Percentiles rank a stretch among this genome's conserved stretches.
phyloP scores from a whole-genome alignment of 1,140 invertebrate species.

The Leptopilina clavipes region DNA sequence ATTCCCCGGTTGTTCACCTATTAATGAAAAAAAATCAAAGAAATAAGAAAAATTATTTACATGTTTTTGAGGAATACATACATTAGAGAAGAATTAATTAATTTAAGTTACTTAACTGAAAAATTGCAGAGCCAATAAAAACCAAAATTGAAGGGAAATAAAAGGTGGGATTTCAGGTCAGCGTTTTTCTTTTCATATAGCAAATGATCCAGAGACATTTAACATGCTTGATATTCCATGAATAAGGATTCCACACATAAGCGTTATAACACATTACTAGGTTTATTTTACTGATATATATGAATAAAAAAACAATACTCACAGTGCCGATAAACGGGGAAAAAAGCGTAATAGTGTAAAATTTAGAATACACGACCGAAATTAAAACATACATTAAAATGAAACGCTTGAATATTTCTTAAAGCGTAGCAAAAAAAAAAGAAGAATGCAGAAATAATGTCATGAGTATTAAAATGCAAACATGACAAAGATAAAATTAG shows the following conservation, averaged over 20 bases:
- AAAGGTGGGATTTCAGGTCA: background rate
- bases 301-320: background rate
- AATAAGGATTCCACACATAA: too few species aligned
- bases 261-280: background rate
- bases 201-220: background rate
- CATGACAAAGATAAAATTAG: too few species aligned
- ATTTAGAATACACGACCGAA: too few species aligned
- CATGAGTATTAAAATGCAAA: too few species aligned
- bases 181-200: background rate
- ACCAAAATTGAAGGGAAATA: background rate
- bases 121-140: background rate
- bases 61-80: background rate
- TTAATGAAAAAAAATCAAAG: constrained; percentile 41
- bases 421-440: too few species aligned
- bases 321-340: too few species aligned
- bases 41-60: constrained; percentile 2
- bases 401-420: too few species aligned
- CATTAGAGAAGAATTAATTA: background rate
- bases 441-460: too few species aligned
- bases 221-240: background rate
- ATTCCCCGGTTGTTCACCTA: constrained; percentile 84
- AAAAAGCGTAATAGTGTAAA: too few species aligned
- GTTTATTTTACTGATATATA: constrained; percentile 27
- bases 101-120: constrained; percentile 34
- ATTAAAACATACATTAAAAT: too few species aligned